Evolutionary conservation across 2,888 invertebrate species (phyloP).

Genomic region (Alviniconcha strummeri): DNA sequence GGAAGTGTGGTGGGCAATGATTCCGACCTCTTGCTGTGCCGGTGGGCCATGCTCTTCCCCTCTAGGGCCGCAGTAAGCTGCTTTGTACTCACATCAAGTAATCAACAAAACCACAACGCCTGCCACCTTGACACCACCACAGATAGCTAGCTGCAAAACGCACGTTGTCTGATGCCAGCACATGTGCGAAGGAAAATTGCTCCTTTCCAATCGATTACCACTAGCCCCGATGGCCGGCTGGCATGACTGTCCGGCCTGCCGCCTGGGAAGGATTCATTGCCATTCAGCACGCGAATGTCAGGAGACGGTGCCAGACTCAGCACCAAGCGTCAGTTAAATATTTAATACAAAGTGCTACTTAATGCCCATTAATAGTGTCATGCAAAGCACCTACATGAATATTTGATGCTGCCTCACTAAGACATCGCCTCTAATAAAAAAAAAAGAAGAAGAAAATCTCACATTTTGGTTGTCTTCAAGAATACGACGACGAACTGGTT

Average conservation of each 20-base stretch:
- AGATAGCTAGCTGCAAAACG: constrained; percentile 21
- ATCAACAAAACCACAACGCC: neutral
- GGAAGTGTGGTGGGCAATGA: constrained; percentile 61
- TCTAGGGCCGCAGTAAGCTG: neutral
- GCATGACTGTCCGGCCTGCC: constrained; percentile 33
- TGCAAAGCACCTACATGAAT: constrained; percentile 9
- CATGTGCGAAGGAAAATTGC: constrained; percentile 34
- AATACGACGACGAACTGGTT: neutral
- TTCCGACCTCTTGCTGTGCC: constrained; percentile 62
- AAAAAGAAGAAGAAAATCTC: neutral
- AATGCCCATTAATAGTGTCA: constrained; percentile 25
- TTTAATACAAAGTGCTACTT: constrained; percentile 6
- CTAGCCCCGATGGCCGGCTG: constrained; percentile 34
- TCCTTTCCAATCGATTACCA: constrained; percentile 35
- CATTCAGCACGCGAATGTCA: constrained; percentile 26
- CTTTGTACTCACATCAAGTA: constrained; percentile 19
- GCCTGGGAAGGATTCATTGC: constrained; percentile 30
- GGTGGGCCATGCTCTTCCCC: constrained; percentile 47
- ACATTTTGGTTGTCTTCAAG: constrained; percentile 9
- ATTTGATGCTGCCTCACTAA: constrained; percentile 30
- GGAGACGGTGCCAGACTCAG: constrained; percentile 21
- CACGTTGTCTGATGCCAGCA: constrained; percentile 33
- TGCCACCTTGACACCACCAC: constrained; percentile 18
- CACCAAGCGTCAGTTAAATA: constrained; percentile 31
- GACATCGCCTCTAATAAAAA: constrained; percentile 1